A percentile compares a stretch with the other conserved stretches of the same genome.
These are phyloP conservation scores for Antennarius maculatus DNA, from an alignment of 2,797 vertebrate species.

Conservation along the genomic window DNA sequence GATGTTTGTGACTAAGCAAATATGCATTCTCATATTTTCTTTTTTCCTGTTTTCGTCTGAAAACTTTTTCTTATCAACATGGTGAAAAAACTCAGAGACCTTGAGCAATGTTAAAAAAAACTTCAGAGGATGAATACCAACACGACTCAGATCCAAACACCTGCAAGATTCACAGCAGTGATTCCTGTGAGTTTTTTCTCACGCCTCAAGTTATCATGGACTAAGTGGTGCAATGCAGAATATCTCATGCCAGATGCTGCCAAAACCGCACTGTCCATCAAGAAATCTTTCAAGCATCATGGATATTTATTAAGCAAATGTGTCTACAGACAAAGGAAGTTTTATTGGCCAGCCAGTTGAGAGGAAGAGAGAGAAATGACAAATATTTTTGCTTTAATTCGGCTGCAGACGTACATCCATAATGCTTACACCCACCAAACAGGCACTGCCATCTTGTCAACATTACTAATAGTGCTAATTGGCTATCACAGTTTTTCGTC, in stretches of 20 bases:
- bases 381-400: neutral
- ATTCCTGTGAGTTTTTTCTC: conserved; percentile 3
- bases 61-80: conserved; percentile 23
- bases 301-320: neutral
- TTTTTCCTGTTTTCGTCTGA: conserved; percentile 11
- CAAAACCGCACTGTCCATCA: neutral
- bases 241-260: conserved; percentile 7
- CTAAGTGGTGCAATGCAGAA: conserved; percentile 45
- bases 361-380: neutral
- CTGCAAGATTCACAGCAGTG: conserved; percentile 28
- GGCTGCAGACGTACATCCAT: conserved; percentile 4
- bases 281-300: neutral
- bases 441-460: neutral
- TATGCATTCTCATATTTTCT: neutral
- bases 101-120: conserved; percentile 47
- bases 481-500: conserved; percentile 17
- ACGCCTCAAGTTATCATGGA: conserved; percentile 23
- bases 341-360: neutral
- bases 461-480: conserved; percentile 5
- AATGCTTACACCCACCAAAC: neutral
- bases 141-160: conserved; percentile 34
- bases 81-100: conserved; percentile 41
- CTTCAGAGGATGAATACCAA: conserved; percentile 16
- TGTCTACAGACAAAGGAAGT: neutral
- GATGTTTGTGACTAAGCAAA: conserved; percentile 16